Conservation (phyloP, 2,113 vertebrate genomes). For the Athene cunicularia region DNA sequence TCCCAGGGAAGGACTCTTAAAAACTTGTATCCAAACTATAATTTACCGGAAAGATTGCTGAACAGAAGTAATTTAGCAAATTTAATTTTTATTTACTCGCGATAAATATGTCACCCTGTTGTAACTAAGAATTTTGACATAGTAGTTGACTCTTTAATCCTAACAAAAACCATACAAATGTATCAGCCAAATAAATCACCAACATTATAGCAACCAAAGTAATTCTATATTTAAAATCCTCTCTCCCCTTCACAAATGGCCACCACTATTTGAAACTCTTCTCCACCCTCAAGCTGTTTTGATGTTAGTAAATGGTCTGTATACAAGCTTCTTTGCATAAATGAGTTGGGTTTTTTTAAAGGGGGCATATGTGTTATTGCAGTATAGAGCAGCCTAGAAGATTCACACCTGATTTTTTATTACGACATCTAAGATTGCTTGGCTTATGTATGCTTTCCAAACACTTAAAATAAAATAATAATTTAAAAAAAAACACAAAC, state of each 20-base stretch:
- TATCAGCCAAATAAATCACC: background rate
- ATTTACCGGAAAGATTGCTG: background rate
- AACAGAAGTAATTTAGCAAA: background rate
- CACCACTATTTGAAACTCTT: background rate
- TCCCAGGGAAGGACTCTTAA: background rate
- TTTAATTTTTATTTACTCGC: background rate
- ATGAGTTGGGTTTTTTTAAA: background rate
- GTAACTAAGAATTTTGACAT: background rate
- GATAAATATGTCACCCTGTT: background rate
- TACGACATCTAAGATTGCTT: background rate
- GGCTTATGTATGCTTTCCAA: background rate
- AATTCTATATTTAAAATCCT: background rate
- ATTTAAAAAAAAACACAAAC: background rate
- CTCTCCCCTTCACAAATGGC: background rate
- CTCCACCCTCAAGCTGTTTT: background rate
- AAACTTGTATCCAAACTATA: background rate
- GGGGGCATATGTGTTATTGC: rapidly evolving
- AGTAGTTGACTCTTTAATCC: background rate
- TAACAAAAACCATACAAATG: background rate
- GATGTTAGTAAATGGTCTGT: background rate
- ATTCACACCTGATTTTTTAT: background rate
- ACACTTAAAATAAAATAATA: background rate
- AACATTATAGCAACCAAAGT: background rate
- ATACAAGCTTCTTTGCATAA: background rate
- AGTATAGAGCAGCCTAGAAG: background rate